A percentile compares a stretch with the other conserved stretches of the same genome.
These are phyloP conservation scores for Sphecodes monilicornis DNA, from an alignment of 2,888 invertebrate species.

Conservation along the genomic window DNA sequence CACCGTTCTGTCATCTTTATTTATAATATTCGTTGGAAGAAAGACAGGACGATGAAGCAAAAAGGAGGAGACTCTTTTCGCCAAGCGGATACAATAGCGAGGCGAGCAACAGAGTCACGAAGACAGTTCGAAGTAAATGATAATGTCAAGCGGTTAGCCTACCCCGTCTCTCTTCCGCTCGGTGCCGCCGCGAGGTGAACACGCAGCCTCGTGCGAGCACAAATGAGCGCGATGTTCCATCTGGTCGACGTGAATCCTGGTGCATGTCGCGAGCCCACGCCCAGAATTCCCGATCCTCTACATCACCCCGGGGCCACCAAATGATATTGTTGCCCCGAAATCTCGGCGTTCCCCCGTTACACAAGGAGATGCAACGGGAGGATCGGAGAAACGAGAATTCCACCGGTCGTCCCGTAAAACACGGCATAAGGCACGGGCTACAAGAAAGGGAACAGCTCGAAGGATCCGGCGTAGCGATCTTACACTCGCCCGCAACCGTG, in stretches of 20 bases:
- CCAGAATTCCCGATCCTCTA: constrained; percentile 78
- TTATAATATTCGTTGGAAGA: not conserved
- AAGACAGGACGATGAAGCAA: not conserved
- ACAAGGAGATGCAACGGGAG: constrained; percentile 43
- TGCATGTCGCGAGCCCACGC: constrained; percentile 80
- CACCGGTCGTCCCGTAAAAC: constrained; percentile 51
- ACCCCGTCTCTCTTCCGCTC: constrained; percentile 45
- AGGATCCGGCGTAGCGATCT: constrained; percentile 32
- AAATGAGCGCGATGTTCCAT: constrained; percentile 77
- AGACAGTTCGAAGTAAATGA: constrained; percentile 45
- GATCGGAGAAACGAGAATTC: constrained; percentile 52
- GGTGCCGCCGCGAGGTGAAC: constrained; percentile 60
- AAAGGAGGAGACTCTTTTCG: not conserved
- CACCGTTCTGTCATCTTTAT: not conserved
- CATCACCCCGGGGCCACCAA: constrained; percentile 74
- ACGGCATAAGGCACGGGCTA: constrained; percentile 56
- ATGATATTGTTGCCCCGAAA: constrained; percentile 76
- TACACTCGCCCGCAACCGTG: constrained; percentile 33
- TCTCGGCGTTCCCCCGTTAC: constrained; percentile 54
- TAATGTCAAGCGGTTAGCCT: constrained; percentile 57
- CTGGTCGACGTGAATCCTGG: constrained; percentile 74
- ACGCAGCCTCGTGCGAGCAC: constrained; percentile 69
- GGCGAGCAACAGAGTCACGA: not conserved
- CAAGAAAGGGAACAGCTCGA: constrained; percentile 54
- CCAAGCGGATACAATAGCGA: not conserved